phyloP scores from a whole-genome alignment of 2,888 invertebrate genomes.

The Pasiphila rectangulata region DNA sequence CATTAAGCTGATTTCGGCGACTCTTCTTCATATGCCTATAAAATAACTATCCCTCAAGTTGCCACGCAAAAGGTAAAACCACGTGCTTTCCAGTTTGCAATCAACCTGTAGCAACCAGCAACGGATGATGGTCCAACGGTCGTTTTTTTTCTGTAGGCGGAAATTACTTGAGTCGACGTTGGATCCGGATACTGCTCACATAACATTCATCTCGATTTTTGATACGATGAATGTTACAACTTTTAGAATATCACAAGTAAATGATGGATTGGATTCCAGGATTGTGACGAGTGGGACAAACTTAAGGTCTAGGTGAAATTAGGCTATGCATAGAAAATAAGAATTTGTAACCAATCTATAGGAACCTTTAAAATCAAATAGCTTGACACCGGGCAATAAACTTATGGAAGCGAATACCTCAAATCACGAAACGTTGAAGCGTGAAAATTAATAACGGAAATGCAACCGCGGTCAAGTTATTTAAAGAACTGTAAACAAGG shows the following conservation, averaged over 20 bases:
- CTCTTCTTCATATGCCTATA: background rate
- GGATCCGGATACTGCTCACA: slow-evolving; percentile 45
- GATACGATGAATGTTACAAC: background rate
- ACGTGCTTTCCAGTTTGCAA: slow-evolving; percentile 25
- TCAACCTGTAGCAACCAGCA: slow-evolving; percentile 34
- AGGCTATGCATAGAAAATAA: too few species aligned
- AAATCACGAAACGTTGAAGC: slow-evolving; percentile 15
- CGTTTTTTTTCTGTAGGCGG: slow-evolving; percentile 56
- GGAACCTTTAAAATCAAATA: too few species aligned
- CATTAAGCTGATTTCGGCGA: background rate
- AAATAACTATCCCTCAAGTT: background rate
- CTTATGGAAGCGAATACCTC: slow-evolving; percentile 9
- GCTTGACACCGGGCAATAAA: slow-evolving; percentile 10
- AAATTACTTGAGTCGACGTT: slow-evolving; percentile 57
- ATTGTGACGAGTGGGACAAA: too few species aligned
- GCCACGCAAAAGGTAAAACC: slow-evolving; percentile 11
- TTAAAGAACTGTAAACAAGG: slow-evolving; percentile 1
- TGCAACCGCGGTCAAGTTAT: slow-evolving; percentile 4
- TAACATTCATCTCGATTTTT: slow-evolving; percentile 26
- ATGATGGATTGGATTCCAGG: background rate
- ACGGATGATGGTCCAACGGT: slow-evolving; percentile 50
- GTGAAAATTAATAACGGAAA: slow-evolving; percentile 9
- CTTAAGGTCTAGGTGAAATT: too few species aligned
- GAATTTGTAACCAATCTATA: too few species aligned
- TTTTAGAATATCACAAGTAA: too few species aligned